Evolutionary conservation across 2,113 vertebrate species (phyloP).

Genomic region (Procavia capensis): DNA sequence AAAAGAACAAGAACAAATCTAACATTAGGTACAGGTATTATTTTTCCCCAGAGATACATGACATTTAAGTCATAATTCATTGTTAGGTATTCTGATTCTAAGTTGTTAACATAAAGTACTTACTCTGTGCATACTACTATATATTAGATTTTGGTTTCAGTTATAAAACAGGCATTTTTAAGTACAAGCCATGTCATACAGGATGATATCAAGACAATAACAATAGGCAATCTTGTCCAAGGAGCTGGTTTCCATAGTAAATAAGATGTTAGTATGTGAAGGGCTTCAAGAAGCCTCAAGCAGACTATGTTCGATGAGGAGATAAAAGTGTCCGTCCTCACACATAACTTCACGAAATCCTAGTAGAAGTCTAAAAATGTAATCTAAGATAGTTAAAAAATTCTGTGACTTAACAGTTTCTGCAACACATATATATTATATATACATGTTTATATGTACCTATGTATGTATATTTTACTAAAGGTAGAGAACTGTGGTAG

Average conservation of each 20-base stretch:
- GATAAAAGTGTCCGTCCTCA: neutral
- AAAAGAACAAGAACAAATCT: conserved; percentile 56
- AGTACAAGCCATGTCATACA: neutral
- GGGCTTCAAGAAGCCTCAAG: neutral
- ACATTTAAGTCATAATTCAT: neutral
- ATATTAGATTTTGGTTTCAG: neutral
- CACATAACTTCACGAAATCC: neutral
- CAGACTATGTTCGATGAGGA: accelerated
- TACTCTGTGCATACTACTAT: neutral
- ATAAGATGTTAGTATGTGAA: neutral
- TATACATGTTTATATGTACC: too few species aligned
- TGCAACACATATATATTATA: neutral
- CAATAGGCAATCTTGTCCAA: neutral
- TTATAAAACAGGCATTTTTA: neutral
- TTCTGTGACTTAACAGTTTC: neutral
- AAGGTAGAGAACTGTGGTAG: neutral
- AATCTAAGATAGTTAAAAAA: neutral
- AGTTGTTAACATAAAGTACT: neutral
- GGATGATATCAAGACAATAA: neutral
- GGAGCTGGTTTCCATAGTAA: neutral
- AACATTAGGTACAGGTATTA: neutral
- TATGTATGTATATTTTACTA: neutral
- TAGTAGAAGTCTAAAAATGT: neutral
- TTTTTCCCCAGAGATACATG: neutral
- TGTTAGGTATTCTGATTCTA: neutral